A percentile compares a stretch with the other conserved stretches of the same genome.
Evolutionary conservation across 1,140 invertebrate species (phyloP).

Genomic region (Philotrypesis tridentata): DNA sequence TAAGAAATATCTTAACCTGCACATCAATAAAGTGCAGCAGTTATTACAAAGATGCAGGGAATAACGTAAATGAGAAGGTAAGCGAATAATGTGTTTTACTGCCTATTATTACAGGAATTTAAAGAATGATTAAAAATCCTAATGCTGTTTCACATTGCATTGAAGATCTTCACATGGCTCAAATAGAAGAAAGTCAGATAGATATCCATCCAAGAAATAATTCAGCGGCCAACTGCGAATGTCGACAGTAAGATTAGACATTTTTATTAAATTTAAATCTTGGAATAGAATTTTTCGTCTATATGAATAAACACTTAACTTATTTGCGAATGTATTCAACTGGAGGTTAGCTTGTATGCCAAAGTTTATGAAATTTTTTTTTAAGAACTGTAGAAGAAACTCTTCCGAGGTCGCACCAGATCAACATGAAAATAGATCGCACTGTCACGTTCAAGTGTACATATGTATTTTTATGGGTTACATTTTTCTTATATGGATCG

Average conservation of each 20-base stretch:
- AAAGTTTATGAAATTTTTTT: too few relatives aligned
- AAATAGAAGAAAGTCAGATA: not conserved
- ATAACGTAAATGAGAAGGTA: constrained; percentile 27
- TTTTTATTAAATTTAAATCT: not conserved
- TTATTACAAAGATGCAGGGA: not conserved
- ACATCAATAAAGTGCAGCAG: not conserved
- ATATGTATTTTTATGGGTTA: constrained; percentile 52
- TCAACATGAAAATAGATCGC: not conserved
- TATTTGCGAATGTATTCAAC: too few relatives aligned
- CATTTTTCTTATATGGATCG: constrained; percentile 50
- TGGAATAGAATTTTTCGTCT: too few relatives aligned
- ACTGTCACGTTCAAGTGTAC: constrained; percentile 47
- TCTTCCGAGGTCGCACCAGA: not conserved
- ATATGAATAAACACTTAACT: too few relatives aligned
- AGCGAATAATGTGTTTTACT: not conserved
- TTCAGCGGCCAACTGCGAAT: not conserved
- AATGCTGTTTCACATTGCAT: not conserved
- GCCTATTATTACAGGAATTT: not conserved
- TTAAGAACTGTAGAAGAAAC: too few relatives aligned
- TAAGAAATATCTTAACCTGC: not conserved
- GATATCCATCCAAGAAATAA: not conserved
- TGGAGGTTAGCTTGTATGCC: too few relatives aligned
- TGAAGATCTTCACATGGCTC: not conserved
- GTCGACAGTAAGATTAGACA: constrained; percentile 18
- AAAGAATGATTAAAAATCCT: not conserved